These are phyloP conservation scores for Gastrophryne carolinensis DNA, from an alignment of 2,797 vertebrate species.

Conservation along the genomic window DNA sequence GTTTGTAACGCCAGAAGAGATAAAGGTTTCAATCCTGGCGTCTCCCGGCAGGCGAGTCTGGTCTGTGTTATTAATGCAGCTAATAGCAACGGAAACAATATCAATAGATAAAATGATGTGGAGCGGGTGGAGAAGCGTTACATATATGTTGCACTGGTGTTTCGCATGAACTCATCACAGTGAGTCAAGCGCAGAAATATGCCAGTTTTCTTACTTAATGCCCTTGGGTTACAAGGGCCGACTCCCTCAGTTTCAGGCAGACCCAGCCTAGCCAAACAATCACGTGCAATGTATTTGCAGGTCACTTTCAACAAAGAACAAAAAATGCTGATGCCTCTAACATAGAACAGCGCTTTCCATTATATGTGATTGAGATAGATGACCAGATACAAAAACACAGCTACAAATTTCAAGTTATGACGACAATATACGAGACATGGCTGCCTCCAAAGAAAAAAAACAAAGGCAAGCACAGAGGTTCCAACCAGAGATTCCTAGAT, in stretches of 20 bases:
- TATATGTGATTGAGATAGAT: too few relatives aligned
- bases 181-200: conserved; percentile 10
- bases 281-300: neutral
- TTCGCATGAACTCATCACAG: conserved; percentile 1
- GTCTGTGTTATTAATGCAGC: neutral
- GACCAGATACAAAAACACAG: too few relatives aligned
- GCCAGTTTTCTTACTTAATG: neutral
- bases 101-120: neutral
- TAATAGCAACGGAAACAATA: conserved; percentile 4
- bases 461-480: too few relatives aligned
- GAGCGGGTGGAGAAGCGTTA: neutral
- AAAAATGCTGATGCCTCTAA: too few relatives aligned
- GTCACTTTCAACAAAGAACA: too few relatives aligned
- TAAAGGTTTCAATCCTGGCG: neutral
- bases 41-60: neutral
- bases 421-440: too few relatives aligned
- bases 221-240: neutral
- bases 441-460: too few relatives aligned
- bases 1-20: neutral
- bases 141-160: neutral
- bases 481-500: too few relatives aligned
- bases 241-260: neutral
- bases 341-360: too few relatives aligned
- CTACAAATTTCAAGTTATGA: too few relatives aligned
- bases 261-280: neutral